These are phyloP conservation scores for Glyptemys insculpta DNA, from an alignment of 2,797 vertebrate species.

Conservation along the genomic window DNA sequence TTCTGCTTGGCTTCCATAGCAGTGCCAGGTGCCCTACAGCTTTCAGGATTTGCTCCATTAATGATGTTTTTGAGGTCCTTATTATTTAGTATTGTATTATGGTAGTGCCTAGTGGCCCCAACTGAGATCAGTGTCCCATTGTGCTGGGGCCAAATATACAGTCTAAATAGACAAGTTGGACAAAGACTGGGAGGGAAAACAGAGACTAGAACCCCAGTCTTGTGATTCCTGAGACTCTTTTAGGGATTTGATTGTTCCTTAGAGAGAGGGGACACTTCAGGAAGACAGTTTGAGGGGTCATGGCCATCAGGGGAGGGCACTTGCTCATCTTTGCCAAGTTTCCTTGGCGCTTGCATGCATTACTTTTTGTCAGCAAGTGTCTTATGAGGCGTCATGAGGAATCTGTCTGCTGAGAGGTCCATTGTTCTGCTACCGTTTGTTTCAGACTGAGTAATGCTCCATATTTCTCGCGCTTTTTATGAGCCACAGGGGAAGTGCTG, in stretches of 20 bases:
- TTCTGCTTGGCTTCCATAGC: background rate
- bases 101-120: background rate
- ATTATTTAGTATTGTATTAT: background rate
- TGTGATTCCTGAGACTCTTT: background rate
- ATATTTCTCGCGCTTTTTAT: background rate
- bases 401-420: background rate
- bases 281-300: background rate
- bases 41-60: background rate
- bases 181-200: background rate
- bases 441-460: background rate
- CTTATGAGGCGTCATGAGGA: background rate
- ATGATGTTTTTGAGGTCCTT: background rate
- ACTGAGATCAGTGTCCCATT: background rate
- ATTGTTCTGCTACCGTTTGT: background rate
- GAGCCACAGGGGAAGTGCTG: background rate
- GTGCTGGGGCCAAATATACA: background rate
- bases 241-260: background rate
- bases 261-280: background rate
- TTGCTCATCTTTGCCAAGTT: background rate
- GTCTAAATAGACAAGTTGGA: background rate
- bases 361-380: background rate
- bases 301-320: background rate
- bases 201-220: background rate
- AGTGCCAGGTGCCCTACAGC: background rate
- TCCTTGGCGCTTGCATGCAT: background rate